Base-by-base conservation (phyloP, 64 coral and sea anemone genomes). In the Montipora foliosa region DNA sequence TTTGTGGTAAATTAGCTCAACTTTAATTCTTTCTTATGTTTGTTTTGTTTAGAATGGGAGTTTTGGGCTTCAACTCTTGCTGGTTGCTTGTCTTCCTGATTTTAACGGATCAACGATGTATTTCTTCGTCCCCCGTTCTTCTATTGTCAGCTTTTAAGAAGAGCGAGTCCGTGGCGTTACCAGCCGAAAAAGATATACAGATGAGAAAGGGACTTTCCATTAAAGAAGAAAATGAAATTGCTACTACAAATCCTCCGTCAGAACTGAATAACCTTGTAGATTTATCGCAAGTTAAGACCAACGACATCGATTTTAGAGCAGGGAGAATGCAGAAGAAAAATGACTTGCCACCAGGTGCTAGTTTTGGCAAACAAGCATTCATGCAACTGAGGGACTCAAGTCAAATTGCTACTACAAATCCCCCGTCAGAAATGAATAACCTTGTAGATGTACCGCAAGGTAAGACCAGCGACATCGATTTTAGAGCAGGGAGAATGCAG, bases 41-140 rank as follows among this genome's bases (percentile, higher is more conserved):
- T 47, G 10, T 86, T 6, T 67, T 86, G 45, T 48, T n/a, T 86
- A 19, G 66, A 64, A 86, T 86, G 82, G 60, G 17, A 21, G 7
- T 72, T 21, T 3, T 70, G 5, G 21, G 66, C 45, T 22, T 20
- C 15, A 67, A 19, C 61, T 3, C 47, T 4, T 50, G 16, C 45
- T 50, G 37, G 44, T 83, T 86, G 16, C 62, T 86, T 9, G 50
- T 50, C 2, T 17, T 86, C 46, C n/a, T 86, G 13, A 71, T 86
- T 49, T 86, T 71, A 12, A 68, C 66, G 3, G 82, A 67, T 21
- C 44, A 71, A 16, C 66, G 29, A 21, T 50, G 13, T 45, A 6
- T 50, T 9, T 17, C 44, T 20, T 71, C 82, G 3, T 71, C 82
- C 17, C 82, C 82, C 5, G 44, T 86, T 21, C 66, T 64, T 16